Evolutionary conservation across 1,140 invertebrate species (phyloP), one percentile per base, ranked within the genome.

Genomic region (Drosophila subobscura): DNA sequence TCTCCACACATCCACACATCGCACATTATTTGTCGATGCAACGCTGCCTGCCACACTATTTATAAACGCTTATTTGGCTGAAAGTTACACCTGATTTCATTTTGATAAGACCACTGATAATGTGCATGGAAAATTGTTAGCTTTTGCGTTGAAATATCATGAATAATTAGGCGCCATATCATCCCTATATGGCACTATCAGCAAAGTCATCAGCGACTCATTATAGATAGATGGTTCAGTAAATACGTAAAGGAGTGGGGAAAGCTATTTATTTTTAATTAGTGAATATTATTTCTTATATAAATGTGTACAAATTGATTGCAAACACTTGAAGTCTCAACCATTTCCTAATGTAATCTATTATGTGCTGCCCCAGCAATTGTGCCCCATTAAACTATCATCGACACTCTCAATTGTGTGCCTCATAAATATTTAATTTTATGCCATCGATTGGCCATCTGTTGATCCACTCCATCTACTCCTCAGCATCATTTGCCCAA

Each of bases 391-490:
- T 73, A 55, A 37, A 10, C 37, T 4, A 45, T 63, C 71, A 73
- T 64, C 58, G 33, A 29, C 7, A 40, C 37, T 64, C 22, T 5
- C 27, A 14, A 23, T 53, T 56, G 14, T 45, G 7, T 22, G 22
- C 40, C 27, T 22, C 41, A 29, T 72, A 63, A 65, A 73, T 49
- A 55, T 73, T 52, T 50, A 60, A 42, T 16, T 46, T 22, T 6
- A 33, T 14, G 6, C 33, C 8, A 56, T 56, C 45, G 25, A 57
- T 42, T 37, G 47, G 64, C 46, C 71, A 74, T 74, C 60, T 74
- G 71, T 74, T 74, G 72, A 56, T 66, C 29, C 16, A 29, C 64
- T 52, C 42, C 47, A 23, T 29, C 23, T 53, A 84, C 72, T 73
- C 65, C 59, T 66, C 67, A 54, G 52, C 44, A 40, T 45, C 47